Base-by-base conservation (phyloP, 2,113 vertebrate species). In the Piaya cayana region DNA sequence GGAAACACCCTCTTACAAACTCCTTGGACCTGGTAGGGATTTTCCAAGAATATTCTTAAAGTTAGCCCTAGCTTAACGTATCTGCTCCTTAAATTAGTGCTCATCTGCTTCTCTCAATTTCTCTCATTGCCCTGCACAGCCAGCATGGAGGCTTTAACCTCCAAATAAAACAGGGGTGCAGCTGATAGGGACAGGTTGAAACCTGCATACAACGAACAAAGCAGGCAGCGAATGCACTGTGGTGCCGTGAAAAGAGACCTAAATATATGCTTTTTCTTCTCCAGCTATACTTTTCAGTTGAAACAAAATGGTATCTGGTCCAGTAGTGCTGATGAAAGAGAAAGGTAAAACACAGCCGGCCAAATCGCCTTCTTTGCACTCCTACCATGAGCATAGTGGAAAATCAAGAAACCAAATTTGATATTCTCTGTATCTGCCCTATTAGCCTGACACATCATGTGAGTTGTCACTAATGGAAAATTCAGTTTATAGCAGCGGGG, bases 101-200 rank as follows among this genome's bases (percentile, higher is more conserved):
- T 69, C 20, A 30, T 69, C 53, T 15, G 36, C 63, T 84, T 90
- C 59, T 68, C 26, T 16, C 56, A 58, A 22, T 13, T 50, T 30
- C 39, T 37, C 11, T 30, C 50, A 26, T 9, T 0, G 1, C 19
- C 16, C 63, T 83, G 1, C 4, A 2, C 3, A 63, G 42, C 29
- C 36, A 82, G 25, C 34, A 37, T 37, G 23, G 37, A 63, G 25
- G 11, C 55, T 18, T 43, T 43, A 15, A 60, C 2, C 72, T 79
- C 77, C 1, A 5, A 58, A 8, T 12, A 42, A 20, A 56, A 25
- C 26, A 8, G 7, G 43, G 43, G 80, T 78, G 19, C 43, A 72
- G 47, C 49, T 49, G 36, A 30, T 2, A 32, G 37, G 17, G 69
- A 67, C 30, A 53, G 26, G 11, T 0, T 17, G 37, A 76, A 90